A percentile compares a stretch with the other conserved stretches of the same genome.
Conservation (phyloP, 1,140 invertebrate species). For the Goniozus legneri region DNA sequence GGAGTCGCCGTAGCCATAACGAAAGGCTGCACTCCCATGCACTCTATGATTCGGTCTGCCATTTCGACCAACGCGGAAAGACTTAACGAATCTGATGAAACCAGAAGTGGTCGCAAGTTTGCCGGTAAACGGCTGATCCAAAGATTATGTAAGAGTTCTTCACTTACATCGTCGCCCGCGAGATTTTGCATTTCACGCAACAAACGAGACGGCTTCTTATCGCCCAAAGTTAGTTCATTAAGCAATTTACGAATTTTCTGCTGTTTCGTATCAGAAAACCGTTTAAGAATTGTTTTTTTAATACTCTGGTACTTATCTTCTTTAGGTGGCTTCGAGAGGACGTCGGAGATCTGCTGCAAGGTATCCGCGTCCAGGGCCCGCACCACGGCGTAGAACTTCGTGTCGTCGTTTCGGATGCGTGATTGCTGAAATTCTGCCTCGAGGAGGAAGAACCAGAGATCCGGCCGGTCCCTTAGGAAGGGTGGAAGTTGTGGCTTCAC, state of each 20-base stretch:
- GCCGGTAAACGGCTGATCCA: slow-evolving; percentile 23
- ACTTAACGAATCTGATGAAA: neutral
- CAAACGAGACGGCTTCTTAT: slow-evolving; percentile 28
- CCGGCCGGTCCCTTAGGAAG: slow-evolving; percentile 11
- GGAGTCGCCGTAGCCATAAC: no score
- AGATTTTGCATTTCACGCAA: slow-evolving; percentile 20
- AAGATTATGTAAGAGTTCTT: slow-evolving; percentile 14
- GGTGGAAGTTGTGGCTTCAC: slow-evolving; percentile 4
- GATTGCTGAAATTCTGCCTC: slow-evolving; percentile 11
- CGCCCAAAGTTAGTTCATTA: slow-evolving; percentile 22
- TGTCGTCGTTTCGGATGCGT: slow-evolving; percentile 3
- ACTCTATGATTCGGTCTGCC: slow-evolving; percentile 8
- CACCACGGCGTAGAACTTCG: slow-evolving; percentile 16
- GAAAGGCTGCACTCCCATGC: neutral
- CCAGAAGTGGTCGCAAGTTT: slow-evolving; percentile 1
- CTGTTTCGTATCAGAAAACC: slow-evolving; percentile 21
- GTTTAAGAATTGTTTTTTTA: slow-evolving; percentile 11
- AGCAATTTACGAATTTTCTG: slow-evolving; percentile 25
- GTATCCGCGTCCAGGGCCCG: slow-evolving; percentile 10
- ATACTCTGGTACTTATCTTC: slow-evolving; percentile 11
- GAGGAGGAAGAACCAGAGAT: slow-evolving; percentile 13
- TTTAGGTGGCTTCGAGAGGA: slow-evolving; percentile 9
- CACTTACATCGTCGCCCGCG: slow-evolving; percentile 8
- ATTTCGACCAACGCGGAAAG: neutral
- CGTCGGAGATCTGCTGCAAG: slow-evolving; percentile 8